Conservation (phyloP, 2,113 vertebrate species). For the Heterotis niloticus region DNA sequence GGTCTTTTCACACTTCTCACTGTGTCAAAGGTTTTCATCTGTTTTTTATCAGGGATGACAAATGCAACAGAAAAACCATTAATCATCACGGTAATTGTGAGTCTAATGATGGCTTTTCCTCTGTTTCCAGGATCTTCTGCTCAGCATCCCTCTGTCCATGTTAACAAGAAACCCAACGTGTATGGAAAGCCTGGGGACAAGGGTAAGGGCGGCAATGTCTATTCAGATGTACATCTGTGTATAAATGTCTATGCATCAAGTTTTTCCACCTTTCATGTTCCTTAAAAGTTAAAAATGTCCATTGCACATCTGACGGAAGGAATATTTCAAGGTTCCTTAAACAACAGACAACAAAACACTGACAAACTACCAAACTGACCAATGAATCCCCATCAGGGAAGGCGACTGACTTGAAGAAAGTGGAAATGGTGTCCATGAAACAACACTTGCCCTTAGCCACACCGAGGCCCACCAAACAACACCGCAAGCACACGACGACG, state of each 20-base stretch:
- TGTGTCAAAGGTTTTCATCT: neutral
- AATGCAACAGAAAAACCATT: neutral
- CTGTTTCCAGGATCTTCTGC: conserved; percentile 43
- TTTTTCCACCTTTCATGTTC: neutral
- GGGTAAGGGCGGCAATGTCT: conserved; percentile 44
- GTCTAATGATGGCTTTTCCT: conserved; percentile 37
- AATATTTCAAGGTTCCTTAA: neutral
- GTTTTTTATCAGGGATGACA: neutral
- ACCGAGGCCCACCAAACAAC: conserved; percentile 54
- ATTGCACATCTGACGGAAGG: neutral
- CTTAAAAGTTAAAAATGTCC: neutral
- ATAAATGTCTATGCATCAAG: too few relatives aligned
- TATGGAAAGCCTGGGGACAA: conserved; percentile 51
- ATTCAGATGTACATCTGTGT: too few relatives aligned
- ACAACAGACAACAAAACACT: neutral
- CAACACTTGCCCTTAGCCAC: conserved; percentile 47
- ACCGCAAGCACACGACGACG: conserved; percentile 38
- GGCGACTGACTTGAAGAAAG: conserved; percentile 53
- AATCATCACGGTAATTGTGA: conserved; percentile 12
- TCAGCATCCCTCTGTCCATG: conserved; percentile 34
- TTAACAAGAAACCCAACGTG: conserved; percentile 53
- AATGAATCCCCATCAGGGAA: conserved; percentile 49
- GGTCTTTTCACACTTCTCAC: neutral
- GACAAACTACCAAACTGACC: too few relatives aligned
- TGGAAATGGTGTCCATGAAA: conserved; percentile 55